Base-by-base conservation (phyloP, 2,797 vertebrate genomes). In the Selene dorsalis region DNA sequence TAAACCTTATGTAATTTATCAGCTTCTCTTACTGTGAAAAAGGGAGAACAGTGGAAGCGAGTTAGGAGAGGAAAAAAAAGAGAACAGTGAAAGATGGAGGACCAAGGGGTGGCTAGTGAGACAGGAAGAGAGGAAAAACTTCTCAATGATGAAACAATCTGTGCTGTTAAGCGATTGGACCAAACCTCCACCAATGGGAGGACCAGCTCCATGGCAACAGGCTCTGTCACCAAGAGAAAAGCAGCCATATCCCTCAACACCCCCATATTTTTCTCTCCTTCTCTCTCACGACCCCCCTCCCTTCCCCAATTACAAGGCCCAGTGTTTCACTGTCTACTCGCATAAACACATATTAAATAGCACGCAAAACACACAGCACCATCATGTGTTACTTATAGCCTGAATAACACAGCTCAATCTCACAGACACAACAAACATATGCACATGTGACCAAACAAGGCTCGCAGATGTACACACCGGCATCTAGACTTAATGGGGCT, bases 151-250 rank as follows among this genome's bases (percentile, higher is more conserved):
- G 95, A 95, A 95, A 95, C 92, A 91, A 93, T 92, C 91, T 88
- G 84, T 92, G 87, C 93, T 41, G 91, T 85, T 89, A 88, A 90
- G 87, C 90, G 83, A 98, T 95, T 98, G 97, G 97, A 89, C 90
- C 74, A 79, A 47, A 69, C 73, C 81, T 94, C 93, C 90, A 70
- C 97, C 97, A 98, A 97, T 97, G 83, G 89, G 91, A 94, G 90
- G 66, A 89, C 61, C 91, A 93, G 94, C 92, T 96, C 97, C 97
- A 96, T 97, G 94, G 97, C 95, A 98, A 99, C 96, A 92, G 86
- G 93, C 94, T 95, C 93, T 96, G 95, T 97, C 91, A 93, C 97
- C 93, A 97, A 93, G 95, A 94, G 96, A 95, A 95, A 96, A 94
- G 73, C 92, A 93, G 93, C 93, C 86, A 93, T 93, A 92, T 94